A percentile compares a stretch with the other conserved stretches of the same genome.
Evolutionary conservation across 2,797 vertebrate species (phyloP).

Genomic region (Capromys pilorides): DNA sequence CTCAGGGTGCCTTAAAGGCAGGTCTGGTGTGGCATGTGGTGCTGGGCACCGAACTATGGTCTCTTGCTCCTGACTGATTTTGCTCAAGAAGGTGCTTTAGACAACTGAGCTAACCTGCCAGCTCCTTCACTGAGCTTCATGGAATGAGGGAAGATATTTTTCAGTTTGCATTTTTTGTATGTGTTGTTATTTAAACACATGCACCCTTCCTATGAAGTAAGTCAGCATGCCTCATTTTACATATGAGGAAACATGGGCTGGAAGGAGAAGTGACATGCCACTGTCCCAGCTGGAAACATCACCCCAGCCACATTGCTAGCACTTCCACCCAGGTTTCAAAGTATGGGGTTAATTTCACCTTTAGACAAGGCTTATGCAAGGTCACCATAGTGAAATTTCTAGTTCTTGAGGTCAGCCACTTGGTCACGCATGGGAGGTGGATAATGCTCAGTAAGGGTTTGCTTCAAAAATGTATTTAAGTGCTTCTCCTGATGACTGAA

Average conservation of each 20-base stretch:
- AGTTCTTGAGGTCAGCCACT: constrained; percentile 42
- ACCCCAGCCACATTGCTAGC: constrained; percentile 10
- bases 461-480: constrained; percentile 54
- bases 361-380: constrained; percentile 52
- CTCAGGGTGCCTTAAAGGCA: no score
- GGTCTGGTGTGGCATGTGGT: no score
- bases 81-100: no score
- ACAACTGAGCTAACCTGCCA: no score
- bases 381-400: constrained; percentile 47
- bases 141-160: constrained; percentile 52
- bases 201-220: constrained; percentile 63
- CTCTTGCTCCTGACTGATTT: no score
- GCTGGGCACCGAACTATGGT: no score
- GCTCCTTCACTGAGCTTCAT: background rate
- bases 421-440: background rate
- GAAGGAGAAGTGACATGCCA: constrained; percentile 65
- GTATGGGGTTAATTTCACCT: constrained; percentile 66
- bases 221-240: constrained; percentile 71
- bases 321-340: constrained; percentile 67
- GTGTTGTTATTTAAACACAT: constrained; percentile 63
- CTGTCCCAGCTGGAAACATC: constrained; percentile 53
- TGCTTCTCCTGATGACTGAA: constrained; percentile 61
- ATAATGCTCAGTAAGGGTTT: constrained; percentile 60
- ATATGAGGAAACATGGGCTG: constrained; percentile 68
- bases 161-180: constrained; percentile 63